phyloP scores from a whole-genome alignment of 2,113 vertebrate species.

The Gulo gulo region DNA sequence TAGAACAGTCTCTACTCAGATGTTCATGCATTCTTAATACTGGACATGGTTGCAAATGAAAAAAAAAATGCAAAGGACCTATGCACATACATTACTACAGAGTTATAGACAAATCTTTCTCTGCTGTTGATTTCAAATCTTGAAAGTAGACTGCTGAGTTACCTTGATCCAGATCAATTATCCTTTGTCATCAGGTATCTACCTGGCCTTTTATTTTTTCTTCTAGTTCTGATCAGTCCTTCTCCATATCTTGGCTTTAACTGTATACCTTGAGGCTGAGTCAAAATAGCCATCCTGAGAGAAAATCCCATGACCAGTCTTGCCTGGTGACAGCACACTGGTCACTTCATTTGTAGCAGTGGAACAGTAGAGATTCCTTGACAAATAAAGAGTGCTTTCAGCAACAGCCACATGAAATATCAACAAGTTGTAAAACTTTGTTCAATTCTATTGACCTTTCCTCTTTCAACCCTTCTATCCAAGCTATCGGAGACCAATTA shows the following conservation, averaged over 20 bases:
- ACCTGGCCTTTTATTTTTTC: not conserved
- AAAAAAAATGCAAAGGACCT: not conserved
- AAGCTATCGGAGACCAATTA: constrained; percentile 24
- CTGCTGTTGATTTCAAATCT: not conserved
- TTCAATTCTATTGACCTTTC: not conserved
- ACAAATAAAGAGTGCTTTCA: not conserved
- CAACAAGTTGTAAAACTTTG: not conserved
- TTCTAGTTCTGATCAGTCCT: not conserved
- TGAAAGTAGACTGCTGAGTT: not conserved
- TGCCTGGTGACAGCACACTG: not conserved
- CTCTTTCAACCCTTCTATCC: not conserved
- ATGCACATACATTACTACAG: not conserved
- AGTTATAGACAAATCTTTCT: not conserved
- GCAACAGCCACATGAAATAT: not conserved
- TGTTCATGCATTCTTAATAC: not conserved
- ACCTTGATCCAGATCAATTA: not conserved
- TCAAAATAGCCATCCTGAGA: not conserved
- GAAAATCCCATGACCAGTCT: not conserved
- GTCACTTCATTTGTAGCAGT: not conserved
- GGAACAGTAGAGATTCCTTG: not conserved
- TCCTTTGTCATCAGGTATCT: not conserved
- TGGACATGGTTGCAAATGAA: not conserved
- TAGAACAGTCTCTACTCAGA: not conserved
- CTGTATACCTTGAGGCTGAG: not conserved
- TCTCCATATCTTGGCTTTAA: not conserved